Evolutionary conservation across 1,140 invertebrate genomes (phyloP), one percentile per base, ranked within the genome.

Genomic region (Aphis craccivora): DNA sequence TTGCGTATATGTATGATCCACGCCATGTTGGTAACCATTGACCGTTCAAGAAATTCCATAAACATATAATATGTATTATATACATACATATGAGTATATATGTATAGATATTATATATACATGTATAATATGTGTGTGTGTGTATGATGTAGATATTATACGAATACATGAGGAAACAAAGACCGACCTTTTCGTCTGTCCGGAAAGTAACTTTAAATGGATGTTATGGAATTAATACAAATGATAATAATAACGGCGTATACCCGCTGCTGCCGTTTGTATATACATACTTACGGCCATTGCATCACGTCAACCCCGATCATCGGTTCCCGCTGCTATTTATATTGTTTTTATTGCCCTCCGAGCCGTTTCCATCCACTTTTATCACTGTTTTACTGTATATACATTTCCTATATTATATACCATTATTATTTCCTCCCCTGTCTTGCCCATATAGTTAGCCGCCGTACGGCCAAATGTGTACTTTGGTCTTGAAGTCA

Each of bases 271-370:
- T 23, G 0, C 37, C 76, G 23, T 22, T 37, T 8, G n/a, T 8
- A 37, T 8, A 37, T 53, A 51, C 7, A 53, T 35, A 88, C 1
- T 35, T 30, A 90, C 25, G 88, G 81, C 91, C 45, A 92, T 92
- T 48, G 60, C 81, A 35, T 76, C 90, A 93, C 91, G 91, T 93
- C 91, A 84, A 93, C 91, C 91, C 91, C 76, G 91, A 93, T 93
- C 91, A 84, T 89, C 91, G 81, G 91, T 84, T 93, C 81, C 76
- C 81, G 35, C 91, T 51, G 45, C 45, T 93, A 86, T 86, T 93
- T 93, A 93, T 84, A 93, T 93, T 93, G 91, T 93, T 93, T 93
- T 93, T 93, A 93, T 93, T 93, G 91, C 76, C 86, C 91, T 86
- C 48, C 91, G 81, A 86, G 91, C 91, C 76, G 81, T 93, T 93